These are phyloP conservation scores for Coracias cyanogaster DNA, from an alignment of 2,797 vertebrate species.

Conservation along the genomic window DNA sequence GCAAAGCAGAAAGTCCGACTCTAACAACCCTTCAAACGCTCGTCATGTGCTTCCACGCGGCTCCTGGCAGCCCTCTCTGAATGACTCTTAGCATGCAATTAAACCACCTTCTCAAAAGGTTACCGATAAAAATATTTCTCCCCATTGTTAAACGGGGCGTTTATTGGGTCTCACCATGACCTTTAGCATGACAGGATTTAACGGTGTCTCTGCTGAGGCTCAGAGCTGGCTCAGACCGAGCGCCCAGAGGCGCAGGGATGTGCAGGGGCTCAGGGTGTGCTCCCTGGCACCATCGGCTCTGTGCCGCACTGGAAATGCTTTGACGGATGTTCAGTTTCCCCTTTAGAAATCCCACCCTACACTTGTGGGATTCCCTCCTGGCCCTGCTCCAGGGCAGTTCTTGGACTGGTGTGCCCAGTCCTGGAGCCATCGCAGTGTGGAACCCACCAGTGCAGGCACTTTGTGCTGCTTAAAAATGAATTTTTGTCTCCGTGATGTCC, in stretches of 20 bases:
- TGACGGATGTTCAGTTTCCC: neutral
- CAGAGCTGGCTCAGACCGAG: rapidly evolving
- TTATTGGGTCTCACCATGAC: neutral
- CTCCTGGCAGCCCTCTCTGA: neutral
- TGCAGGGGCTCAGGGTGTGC: no score
- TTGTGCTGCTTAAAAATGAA: rapidly evolving
- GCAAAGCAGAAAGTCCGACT: neutral
- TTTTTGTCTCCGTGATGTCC: rapidly evolving
- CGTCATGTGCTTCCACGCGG: neutral
- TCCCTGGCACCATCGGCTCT: neutral
- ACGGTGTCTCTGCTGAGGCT: neutral
- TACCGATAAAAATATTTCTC: neutral
- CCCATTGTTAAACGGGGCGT: neutral
- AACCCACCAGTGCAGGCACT: rapidly evolving
- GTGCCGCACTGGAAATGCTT: neutral
- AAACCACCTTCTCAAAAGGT: conserved; percentile 36
- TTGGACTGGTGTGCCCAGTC: rapidly evolving
- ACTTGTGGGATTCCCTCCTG: neutral
- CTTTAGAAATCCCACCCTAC: no score
- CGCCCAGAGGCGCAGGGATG: neutral
- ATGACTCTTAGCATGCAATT: neutral
- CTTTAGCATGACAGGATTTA: conserved; percentile 4
- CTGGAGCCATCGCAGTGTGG: rapidly evolving
- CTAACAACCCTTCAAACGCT: neutral
- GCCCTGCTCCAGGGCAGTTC: neutral